phyloP scores from a whole-genome alignment of 2,888 invertebrate genomes.

The Campoplex nolae region DNA sequence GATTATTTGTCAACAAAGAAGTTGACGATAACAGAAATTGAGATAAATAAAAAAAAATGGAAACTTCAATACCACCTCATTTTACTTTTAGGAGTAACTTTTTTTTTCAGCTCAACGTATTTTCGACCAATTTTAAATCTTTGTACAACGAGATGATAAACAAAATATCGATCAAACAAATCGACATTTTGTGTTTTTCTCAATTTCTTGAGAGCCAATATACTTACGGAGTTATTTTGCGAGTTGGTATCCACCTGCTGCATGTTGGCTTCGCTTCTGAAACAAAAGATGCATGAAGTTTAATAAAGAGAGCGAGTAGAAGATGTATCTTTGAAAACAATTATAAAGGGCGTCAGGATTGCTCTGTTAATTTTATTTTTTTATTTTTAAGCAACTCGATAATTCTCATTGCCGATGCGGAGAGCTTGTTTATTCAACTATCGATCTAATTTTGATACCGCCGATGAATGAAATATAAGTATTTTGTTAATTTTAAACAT shows the following conservation, averaged over 20 bases:
- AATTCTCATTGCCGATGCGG: not conserved
- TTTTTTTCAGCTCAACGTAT: not conserved
- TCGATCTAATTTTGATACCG: not conserved
- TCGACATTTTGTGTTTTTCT: constrained; percentile 17
- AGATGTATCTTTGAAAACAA: not conserved
- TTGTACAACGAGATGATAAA: constrained; percentile 9
- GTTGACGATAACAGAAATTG: not conserved
- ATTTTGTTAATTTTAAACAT: not conserved
- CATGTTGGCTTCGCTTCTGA: constrained; percentile 86
- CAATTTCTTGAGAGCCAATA: constrained; percentile 34
- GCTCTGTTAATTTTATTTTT: not conserved
- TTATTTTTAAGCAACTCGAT: not conserved
- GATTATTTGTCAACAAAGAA: not conserved
- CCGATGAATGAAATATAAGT: not conserved
- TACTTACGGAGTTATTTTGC: constrained; percentile 87
- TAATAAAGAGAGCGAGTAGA: not conserved
- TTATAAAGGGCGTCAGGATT: not conserved
- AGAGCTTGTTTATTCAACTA: not conserved
- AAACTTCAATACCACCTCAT: not conserved
- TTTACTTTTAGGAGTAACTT: not conserved
- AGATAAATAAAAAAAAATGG: not conserved
- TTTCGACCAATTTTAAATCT: not conserved
- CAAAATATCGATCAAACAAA: not conserved
- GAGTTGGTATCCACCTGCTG: constrained; percentile 87
- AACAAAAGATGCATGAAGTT: constrained; percentile 75